phyloP scores from a whole-genome alignment of 1,140 invertebrate genomes.

The Tachypleus tridentatus region DNA sequence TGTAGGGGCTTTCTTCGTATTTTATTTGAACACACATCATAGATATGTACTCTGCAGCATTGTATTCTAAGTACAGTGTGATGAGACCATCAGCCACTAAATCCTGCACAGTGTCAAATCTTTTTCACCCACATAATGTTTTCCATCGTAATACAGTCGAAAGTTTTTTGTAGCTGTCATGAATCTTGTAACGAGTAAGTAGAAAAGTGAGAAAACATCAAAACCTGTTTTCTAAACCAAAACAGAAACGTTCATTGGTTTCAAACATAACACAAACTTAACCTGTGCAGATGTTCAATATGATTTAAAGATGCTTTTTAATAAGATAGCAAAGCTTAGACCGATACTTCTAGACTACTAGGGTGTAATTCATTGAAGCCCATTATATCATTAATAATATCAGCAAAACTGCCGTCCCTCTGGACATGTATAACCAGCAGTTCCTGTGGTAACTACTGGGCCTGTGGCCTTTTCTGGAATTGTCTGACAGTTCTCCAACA shows the following conservation, averaged over 20 bases:
- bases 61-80: conserved; percentile 67
- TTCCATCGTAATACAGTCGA: conserved; percentile 70
- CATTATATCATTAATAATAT: no score
- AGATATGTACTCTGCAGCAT: conserved; percentile 64
- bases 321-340: conserved; percentile 1
- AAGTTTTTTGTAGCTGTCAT: conserved; percentile 69
- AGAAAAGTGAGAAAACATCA: conserved; percentile 2
- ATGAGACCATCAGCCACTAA: conserved; percentile 81
- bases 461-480: no score
- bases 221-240: conserved; percentile 4
- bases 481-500: no score
- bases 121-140: conserved; percentile 62
- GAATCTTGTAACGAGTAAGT: conserved; percentile 45
- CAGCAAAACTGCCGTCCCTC: no score
- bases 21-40: conserved; percentile 55
- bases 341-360: conserved; percentile 1
- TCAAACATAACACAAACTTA: no score
- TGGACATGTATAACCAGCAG: no score
- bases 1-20: conserved; percentile 77
- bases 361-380: background rate
- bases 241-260: background rate
- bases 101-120: conserved; percentile 61
- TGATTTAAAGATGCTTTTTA: background rate
- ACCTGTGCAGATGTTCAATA: no score
- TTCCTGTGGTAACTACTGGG: no score